Base-by-base conservation (phyloP, 2,113 vertebrate genomes). In the Centropus unirufus region DNA sequence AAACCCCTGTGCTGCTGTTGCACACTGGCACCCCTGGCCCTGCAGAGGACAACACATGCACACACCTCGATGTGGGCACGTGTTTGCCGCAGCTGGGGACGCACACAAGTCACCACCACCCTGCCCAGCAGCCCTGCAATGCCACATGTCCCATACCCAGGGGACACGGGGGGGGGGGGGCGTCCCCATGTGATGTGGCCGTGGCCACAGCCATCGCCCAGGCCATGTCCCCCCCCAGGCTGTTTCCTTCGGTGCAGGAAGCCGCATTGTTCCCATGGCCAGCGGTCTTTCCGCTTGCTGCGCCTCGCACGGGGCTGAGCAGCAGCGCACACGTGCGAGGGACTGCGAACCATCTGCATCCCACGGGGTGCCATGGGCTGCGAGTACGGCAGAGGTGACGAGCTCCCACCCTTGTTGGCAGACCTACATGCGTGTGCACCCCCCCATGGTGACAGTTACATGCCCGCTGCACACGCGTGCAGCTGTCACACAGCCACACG, bases 181-280 rank as follows among this genome's bases (percentile, higher is more conserved):
- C 7, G 29, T 91, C 62, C 42, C 61, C 3, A 6, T 0, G 0
- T n/a, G 66, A 11, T 18, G 8, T 7, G 8, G 34, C 21, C 36
- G 32, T 3, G 8, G 49, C 72, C 59, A 32, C 0, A 0, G 64
- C 62, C 22, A 0, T 74, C 40, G 40, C 30, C 14, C 46, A 55
- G 36, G 55, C 51, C 73, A n/a, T 42, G 72, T 91, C 66, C 88
- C 92, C 92, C 80, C 66, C 14, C 66, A 77, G 76, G 89, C 93
- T 40, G 40, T 91, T 98, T 98, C 98, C 98, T 97, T 97, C 72
- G 13, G 95, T 11, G 5, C 76, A 84, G 98, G 98, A 98, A 98
- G 96, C 86, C 49, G 18, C 97, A 98, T 98, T 98, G 98, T 98
- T 98, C 97, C 92, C 30, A 32, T 74, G 58, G 95, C 96, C 96